A percentile compares a stretch with the other conserved stretches of the same genome.
phyloP scores from a whole-genome alignment of 2,888 invertebrate species.

The Amphimallon solstitiale region DNA sequence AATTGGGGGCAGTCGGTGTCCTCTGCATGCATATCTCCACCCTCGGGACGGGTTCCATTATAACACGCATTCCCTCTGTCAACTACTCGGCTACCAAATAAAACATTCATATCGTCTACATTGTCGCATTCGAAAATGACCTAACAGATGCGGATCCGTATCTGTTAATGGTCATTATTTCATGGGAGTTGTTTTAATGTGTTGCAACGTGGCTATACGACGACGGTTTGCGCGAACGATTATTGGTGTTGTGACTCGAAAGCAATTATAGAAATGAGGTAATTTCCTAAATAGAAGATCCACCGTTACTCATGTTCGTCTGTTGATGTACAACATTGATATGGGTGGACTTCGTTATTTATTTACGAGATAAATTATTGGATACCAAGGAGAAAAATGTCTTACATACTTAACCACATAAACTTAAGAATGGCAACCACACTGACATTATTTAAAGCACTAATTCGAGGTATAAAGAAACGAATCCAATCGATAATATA shows the following conservation, averaged over 20 bases:
- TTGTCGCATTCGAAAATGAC: conserved; percentile 48
- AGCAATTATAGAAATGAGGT: conserved; percentile 32
- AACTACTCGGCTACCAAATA: conserved; percentile 49
- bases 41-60: conserved; percentile 52
- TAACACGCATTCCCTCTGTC: conserved; percentile 52
- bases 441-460: too few relatives aligned
- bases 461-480: too few relatives aligned
- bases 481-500: too few relatives aligned
- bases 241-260: conserved; percentile 44
- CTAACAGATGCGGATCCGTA: conserved; percentile 48
- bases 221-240: conserved; percentile 48
- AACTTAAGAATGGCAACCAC: too few relatives aligned
- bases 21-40: conserved; percentile 53
- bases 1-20: conserved; percentile 52
- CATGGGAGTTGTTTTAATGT: conserved; percentile 50
- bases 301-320: conserved; percentile 10
- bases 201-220: conserved; percentile 41
- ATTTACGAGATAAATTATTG: background rate
- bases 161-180: conserved; percentile 50
- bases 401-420: too few relatives aligned
- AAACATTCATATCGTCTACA: conserved; percentile 54
- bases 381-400: background rate
- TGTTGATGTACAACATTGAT: conserved; percentile 1
- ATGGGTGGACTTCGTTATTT: background rate
- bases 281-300: conserved; percentile 30